These are phyloP conservation scores for Coilia nasus DNA, from an alignment of 2,797 vertebrate species.

Conservation along the genomic window DNA sequence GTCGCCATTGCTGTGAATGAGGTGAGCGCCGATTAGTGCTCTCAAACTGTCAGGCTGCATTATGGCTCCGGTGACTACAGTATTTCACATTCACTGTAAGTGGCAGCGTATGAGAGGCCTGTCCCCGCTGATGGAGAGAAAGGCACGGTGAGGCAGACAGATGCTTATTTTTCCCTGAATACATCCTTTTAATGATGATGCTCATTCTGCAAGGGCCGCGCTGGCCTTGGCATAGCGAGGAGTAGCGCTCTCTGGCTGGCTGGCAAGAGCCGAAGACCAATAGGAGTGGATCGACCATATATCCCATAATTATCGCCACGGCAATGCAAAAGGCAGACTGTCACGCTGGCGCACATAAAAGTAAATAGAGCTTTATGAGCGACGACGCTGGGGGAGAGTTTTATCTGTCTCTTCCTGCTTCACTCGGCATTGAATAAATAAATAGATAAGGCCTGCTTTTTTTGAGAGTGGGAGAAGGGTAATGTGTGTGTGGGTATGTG, in stretches of 20 bases:
- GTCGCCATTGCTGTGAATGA: neutral
- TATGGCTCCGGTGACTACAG: neutral
- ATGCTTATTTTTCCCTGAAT: conserved; percentile 45
- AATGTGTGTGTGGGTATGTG: neutral
- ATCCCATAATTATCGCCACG: conserved; percentile 40
- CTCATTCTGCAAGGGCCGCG: conserved; percentile 47
- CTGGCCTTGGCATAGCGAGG: conserved; percentile 35
- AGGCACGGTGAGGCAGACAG: conserved; percentile 40
- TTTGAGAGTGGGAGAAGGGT: neutral
- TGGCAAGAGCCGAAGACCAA: neutral
- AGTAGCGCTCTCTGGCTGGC: too few species aligned
- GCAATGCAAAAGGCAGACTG: conserved; percentile 24
- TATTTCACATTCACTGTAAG: conserved; percentile 20
- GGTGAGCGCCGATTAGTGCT: conserved; percentile 12
- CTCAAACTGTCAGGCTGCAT: conserved; percentile 13
- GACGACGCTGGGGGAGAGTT: conserved; percentile 37
- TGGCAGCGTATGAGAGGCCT: conserved; percentile 32
- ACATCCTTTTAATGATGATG: conserved; percentile 51
- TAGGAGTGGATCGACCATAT: conserved; percentile 39
- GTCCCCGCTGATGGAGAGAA: conserved; percentile 37
- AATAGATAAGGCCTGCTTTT: neutral
- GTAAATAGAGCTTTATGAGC: conserved; percentile 43
- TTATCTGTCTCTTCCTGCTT: conserved; percentile 23
- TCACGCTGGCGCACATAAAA: conserved; percentile 38
- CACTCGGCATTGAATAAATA: neutral